A percentile compares a stretch with the other conserved stretches of the same genome.
phyloP scores from a whole-genome alignment of 2,797 vertebrate genomes.

The Trachops cirrhosus region DNA sequence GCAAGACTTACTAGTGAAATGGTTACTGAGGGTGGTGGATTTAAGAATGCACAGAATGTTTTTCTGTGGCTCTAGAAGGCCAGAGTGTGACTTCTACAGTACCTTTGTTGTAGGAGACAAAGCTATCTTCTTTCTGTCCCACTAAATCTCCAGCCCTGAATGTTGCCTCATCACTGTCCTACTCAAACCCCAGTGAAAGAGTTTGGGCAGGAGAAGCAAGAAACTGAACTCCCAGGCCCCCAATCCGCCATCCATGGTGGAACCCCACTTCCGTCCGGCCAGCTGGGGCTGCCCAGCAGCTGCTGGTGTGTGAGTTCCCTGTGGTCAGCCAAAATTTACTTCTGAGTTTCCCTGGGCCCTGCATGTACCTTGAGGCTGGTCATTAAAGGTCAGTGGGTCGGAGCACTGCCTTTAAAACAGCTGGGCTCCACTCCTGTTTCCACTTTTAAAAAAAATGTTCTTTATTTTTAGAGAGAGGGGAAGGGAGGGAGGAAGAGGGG shows the following conservation, averaged over 20 bases:
- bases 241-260: neutral
- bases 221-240: neutral
- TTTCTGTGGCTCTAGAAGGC: neutral
- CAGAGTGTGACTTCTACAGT: neutral
- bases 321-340: neutral
- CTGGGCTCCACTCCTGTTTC: neutral
- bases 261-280: neutral
- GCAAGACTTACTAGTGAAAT: neutral
- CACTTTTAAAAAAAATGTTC: neutral
- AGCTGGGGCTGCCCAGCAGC: neutral
- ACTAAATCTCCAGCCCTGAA: neutral
- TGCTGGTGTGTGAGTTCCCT: neutral
- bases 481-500: neutral
- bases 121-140: neutral
- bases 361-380: neutral
- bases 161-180: neutral
- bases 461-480: neutral
- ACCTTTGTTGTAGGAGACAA: neutral
- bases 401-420: neutral
- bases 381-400: neutral
- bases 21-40: neutral
- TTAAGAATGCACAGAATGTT: neutral
- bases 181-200: neutral
- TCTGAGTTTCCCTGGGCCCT: neutral
- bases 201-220: slow-evolving; percentile 9